A percentile compares a stretch with the other conserved stretches of the same genome.
These are phyloP conservation scores for Pollachius pollachius DNA, from an alignment of 2,113 vertebrate species.

Conservation along the genomic window DNA sequence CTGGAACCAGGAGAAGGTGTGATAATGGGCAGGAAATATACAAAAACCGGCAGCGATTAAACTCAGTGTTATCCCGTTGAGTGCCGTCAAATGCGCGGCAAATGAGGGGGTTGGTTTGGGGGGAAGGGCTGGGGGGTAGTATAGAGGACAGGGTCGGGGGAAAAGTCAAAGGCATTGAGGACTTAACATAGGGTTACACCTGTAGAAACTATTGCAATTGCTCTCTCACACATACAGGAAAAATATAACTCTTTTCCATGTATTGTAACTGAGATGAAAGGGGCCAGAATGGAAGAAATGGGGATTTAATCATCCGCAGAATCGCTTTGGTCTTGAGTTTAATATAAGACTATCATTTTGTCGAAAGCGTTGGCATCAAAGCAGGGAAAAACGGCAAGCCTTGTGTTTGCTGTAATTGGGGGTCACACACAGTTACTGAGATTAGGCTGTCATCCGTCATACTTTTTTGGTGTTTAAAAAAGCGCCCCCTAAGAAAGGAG, in stretches of 20 bases:
- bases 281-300: conserved; percentile 1
- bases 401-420: too few relatives aligned
- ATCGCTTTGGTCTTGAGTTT: conserved; percentile 23
- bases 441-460: too few relatives aligned
- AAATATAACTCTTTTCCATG: conserved; percentile 19
- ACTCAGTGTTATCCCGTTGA: conserved; percentile 66
- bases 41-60: conserved; percentile 58
- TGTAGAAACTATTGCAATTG: conserved; percentile 30
- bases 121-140: background rate
- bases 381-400: too few relatives aligned
- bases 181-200: conserved; percentile 6
- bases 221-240: conserved; percentile 3
- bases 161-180: conserved; percentile 44
- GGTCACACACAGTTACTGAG: too few relatives aligned
- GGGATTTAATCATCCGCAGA: conserved; percentile 25
- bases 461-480: too few relatives aligned
- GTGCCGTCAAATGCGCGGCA: conserved; percentile 53
- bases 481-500: too few relatives aligned
- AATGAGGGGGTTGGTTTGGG: conserved; percentile 36
- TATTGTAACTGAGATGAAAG: conserved; percentile 33
- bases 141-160: conserved; percentile 5
- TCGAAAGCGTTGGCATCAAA: background rate
- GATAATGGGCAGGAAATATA: conserved; percentile 52
- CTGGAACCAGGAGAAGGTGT: conserved; percentile 45
- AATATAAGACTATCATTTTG: conserved; percentile 1